phyloP scores from a whole-genome alignment of 2,888 invertebrate genomes.

The Rhaphigaster nebulosa region DNA sequence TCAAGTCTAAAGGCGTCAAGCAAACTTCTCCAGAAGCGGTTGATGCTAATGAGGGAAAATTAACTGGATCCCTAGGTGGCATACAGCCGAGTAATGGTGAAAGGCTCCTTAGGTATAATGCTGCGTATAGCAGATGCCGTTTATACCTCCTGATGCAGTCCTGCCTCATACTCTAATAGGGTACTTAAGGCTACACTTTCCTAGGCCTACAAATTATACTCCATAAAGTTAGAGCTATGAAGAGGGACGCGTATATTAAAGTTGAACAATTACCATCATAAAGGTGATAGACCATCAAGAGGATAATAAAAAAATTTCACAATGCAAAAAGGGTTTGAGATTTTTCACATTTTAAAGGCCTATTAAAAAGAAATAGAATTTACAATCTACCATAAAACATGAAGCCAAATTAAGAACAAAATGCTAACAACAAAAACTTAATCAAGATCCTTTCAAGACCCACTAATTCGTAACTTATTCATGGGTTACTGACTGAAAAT shows the following conservation, averaged over 20 bases:
- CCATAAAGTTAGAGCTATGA: conserved; percentile 52
- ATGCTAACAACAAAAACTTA: not conserved
- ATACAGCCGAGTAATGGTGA: conserved; percentile 59
- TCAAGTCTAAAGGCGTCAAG: not conserved
- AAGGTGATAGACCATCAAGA: conserved; percentile 50
- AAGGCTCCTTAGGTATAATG: conserved; percentile 16
- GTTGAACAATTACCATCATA: not conserved
- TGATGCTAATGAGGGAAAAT: conserved; percentile 49
- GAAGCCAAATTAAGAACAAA: not conserved
- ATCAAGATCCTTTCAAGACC: not conserved
- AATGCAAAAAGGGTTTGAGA: not conserved
- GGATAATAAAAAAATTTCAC: not conserved
- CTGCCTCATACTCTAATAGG: conserved; percentile 49
- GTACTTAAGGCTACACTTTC: conserved; percentile 47
- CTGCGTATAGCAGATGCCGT: conserved; percentile 55
- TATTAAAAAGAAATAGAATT: not conserved
- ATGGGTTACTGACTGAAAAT: not conserved
- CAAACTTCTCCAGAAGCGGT: conserved; percentile 17
- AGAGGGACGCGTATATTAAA: not conserved
- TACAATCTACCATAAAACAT: not conserved
- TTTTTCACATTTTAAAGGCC: not conserved
- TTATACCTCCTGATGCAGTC: conserved; percentile 4
- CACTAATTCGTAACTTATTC: not conserved
- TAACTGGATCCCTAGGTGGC: conserved; percentile 21
- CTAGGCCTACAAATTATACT: conserved; percentile 53